Evolutionary conservation across 2,888 invertebrate species (phyloP).

Genomic region (Falcaria lacertinaria): DNA sequence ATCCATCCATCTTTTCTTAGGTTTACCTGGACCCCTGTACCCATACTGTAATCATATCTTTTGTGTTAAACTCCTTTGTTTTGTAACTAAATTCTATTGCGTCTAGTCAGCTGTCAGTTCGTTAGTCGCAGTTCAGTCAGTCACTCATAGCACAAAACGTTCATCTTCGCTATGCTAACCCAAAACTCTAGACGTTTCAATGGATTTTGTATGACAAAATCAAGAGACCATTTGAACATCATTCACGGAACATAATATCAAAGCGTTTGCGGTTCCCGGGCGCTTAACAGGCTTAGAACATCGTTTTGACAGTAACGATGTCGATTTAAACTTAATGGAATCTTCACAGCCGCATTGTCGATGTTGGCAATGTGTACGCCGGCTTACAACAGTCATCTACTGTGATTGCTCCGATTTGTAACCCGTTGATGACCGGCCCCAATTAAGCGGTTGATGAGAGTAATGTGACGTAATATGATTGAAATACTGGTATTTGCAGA

Average conservation of each 20-base stretch:
- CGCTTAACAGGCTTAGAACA: slow-evolving; percentile 1
- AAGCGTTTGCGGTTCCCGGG: neutral
- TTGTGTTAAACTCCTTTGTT: no score
- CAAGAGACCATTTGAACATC: neutral
- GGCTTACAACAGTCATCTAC: slow-evolving; percentile 13
- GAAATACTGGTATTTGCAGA: neutral
- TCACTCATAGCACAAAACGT: no score
- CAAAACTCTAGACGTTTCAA: no score
- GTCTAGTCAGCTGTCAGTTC: no score
- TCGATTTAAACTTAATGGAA: neutral
- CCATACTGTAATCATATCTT: no score
- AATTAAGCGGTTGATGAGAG: slow-evolving; percentile 16
- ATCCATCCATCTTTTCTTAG: no score
- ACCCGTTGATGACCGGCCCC: slow-evolving; percentile 16
- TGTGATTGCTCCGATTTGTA: slow-evolving; percentile 28
- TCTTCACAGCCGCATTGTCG: neutral
- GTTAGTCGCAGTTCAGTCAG: no score
- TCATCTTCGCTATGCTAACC: no score
- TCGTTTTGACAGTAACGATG: slow-evolving; percentile 1
- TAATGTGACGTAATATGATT: neutral
- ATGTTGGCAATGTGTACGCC: slow-evolving; percentile 1
- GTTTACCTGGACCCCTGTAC: no score
- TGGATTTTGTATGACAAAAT: neutral
- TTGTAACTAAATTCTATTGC: no score
- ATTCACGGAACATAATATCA: neutral